Evolutionary conservation across 1,140 invertebrate species (phyloP), one percentile per base, ranked within the genome.

Genomic region (Brachystomella parvula): DNA sequence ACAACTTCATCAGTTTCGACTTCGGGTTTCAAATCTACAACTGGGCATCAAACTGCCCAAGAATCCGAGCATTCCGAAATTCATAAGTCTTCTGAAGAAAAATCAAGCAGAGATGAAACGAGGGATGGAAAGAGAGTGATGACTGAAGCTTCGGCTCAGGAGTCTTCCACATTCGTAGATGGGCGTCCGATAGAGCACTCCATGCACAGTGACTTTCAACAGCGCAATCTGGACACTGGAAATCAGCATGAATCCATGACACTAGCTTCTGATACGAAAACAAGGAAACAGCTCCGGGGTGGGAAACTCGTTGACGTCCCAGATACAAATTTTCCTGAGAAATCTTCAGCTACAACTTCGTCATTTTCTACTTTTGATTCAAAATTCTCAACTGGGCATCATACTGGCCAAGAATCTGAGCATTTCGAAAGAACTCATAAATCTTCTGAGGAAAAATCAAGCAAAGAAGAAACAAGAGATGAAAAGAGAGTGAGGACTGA

Each of bases 271-370:
- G 19, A 6, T 39, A 57, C 53, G 6, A 24, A 24, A 21, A 57
- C n/a, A 24, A 57, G 53, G 53, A 57, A 57, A 21, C 53, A 57
- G 21, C 64, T 72, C 0, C 24, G 65, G 6, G 71, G 71, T 28
- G 71, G 71, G 21, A 72, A 72, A 64, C 24, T 66, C 24, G 71
- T 67, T 3, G 44, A 15, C 6, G 30, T 64, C 31, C 63, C 63
- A 9, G 35, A 39, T 19, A 39, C 35, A 39, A 39, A 6, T 9
- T 39, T 9, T 19, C 19, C 35, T 39, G 35, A 39, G 19, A 19
- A 19, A 39, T 9, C 35, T 39, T 39, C 35, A 6, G 35, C 19
- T 39, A 9, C 35, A 19, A 39, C 6, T 39, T n/a, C n/a, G n/a
- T 9, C 35, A 9, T 39, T 39, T 39, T 39, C 35, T 9, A 39